Evolutionary conservation across 2,797 vertebrate species (phyloP), one percentile per base, ranked within the genome.

Genomic region (Xenopus petersii): DNA sequence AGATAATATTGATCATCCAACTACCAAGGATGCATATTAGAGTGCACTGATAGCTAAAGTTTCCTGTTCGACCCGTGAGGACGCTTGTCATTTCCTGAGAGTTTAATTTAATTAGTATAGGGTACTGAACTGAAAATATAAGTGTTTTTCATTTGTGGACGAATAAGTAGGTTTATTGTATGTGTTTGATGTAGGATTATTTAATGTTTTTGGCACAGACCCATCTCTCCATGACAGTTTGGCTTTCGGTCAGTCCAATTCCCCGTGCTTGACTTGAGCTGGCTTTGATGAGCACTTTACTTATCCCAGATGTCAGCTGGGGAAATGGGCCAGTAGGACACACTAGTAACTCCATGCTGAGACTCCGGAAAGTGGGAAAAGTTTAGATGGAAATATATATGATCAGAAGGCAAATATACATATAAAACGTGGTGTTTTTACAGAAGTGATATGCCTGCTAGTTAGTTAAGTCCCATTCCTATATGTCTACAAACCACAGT

Each of bases 251-350:
- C 61, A 63, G 30, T 24, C 26, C 13, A 36, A 36, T 15, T 63
- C 61, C 4, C 61, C 9, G 15, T 63, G 61, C 30, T 63, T 63
- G 11, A 63, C 33, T 42, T n/a, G 15, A 64, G 33, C 6, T 64
- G 62, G 62, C 62, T 64, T 64, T 36, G 30, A 36, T 15, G 61
- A 36, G 26, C 61, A 63, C 26, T 33, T 26, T 63, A 42, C 33
- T 46, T 36, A 15, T 64, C 16, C 62, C 62, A 64, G 62, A 36
- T 64, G 62, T 64, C 62, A 64, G 62, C 62, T 64, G 62, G 62
- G 36, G 36, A 64, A 64, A n/a, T 47, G 36, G 36, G 62, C 24
- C 62, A 64, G 36, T 46, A 11, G 33, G 36, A 64, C 62, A 64
- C n/a, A n/a, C 13, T 64, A 46, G 16, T 46, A 46, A 17, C 46